Conservation (phyloP, 2,797 vertebrate genomes). For the Melanotaenia boesemani region DNA sequence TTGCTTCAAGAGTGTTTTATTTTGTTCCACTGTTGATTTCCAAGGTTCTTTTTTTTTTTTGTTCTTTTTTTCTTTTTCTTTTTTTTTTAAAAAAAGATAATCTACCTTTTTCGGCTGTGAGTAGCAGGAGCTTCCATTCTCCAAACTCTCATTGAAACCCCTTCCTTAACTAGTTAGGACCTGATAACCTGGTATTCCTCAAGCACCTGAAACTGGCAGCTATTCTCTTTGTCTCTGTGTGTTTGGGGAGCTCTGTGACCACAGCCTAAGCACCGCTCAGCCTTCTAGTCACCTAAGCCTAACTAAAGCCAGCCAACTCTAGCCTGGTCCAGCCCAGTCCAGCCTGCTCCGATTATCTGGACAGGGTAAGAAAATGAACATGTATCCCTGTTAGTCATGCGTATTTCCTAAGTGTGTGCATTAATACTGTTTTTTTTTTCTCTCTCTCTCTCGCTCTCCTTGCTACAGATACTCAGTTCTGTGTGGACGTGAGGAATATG, state of each 20-base stretch:
- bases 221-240: slow-evolving; percentile 81
- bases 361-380: slow-evolving; percentile 81
- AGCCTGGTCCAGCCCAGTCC: slow-evolving; percentile 83
- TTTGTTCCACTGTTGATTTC: slow-evolving; percentile 74
- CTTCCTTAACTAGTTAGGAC: slow-evolving; percentile 74
- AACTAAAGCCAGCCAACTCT: slow-evolving; percentile 80
- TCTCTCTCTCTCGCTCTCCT: neutral
- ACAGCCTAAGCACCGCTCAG: slow-evolving; percentile 84
- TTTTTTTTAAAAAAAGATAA: slow-evolving; percentile 65
- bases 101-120: slow-evolving; percentile 75
- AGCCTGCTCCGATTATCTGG: slow-evolving; percentile 88
- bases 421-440: neutral
- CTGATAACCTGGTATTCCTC: slow-evolving; percentile 80
- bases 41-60: slow-evolving; percentile 70
- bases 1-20: slow-evolving; percentile 70
- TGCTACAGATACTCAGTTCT: slow-evolving; percentile 82
- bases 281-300: slow-evolving; percentile 86
- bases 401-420: neutral
- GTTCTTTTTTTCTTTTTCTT: slow-evolving; percentile 70
- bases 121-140: slow-evolving; percentile 82
- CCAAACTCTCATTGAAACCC: slow-evolving; percentile 71
- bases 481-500: slow-evolving; percentile 89
- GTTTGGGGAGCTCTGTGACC: slow-evolving; percentile 82
- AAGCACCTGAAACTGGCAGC: slow-evolving; percentile 86
- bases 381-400: neutral